A percentile compares a stretch with the other conserved stretches of the same genome.
Evolutionary conservation across 2,797 vertebrate species (phyloP).

Genomic region (Anguilla obscura): DNA sequence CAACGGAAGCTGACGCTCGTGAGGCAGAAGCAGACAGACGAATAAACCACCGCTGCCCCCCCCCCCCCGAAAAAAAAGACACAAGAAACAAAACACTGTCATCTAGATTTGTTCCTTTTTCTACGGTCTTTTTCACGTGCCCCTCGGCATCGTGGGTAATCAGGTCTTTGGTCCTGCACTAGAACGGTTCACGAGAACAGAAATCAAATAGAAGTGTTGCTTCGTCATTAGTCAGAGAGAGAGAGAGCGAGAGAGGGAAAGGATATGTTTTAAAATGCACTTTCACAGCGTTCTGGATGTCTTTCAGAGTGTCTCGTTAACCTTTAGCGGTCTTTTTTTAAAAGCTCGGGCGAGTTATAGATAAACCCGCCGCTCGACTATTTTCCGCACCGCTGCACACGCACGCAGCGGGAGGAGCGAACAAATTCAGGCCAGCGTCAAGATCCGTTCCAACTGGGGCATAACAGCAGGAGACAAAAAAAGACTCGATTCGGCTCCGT

Average conservation of each 20-base stretch:
- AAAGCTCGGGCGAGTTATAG: slow-evolving; percentile 41
- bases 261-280: slow-evolving; percentile 44
- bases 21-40: slow-evolving; percentile 26
- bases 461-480: background rate
- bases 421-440: slow-evolving; percentile 14
- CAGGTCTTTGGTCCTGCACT: slow-evolving; percentile 67
- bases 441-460: background rate
- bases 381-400: slow-evolving; percentile 5
- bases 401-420: background rate
- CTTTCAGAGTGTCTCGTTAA: slow-evolving; percentile 46
- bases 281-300: slow-evolving; percentile 55
- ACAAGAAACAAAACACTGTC: background rate
- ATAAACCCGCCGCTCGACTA: slow-evolving; percentile 21
- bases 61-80: background rate
- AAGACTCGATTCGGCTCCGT: background rate
- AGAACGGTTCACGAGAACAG: slow-evolving; percentile 56
- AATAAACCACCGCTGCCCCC: background rate
- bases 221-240: slow-evolving; percentile 35
- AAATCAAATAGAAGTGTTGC: slow-evolving; percentile 40
- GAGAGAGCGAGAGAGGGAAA: slow-evolving; percentile 13
- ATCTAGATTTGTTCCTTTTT: slow-evolving; percentile 44
- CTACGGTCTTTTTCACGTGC: slow-evolving; percentile 60
- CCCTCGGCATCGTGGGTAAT: slow-evolving; percentile 58
- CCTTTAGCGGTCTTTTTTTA: slow-evolving; percentile 42
- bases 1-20: slow-evolving; percentile 89